phyloP scores from a whole-genome alignment of 2,797 vertebrate species.

The Tokudaia muenninki region DNA sequence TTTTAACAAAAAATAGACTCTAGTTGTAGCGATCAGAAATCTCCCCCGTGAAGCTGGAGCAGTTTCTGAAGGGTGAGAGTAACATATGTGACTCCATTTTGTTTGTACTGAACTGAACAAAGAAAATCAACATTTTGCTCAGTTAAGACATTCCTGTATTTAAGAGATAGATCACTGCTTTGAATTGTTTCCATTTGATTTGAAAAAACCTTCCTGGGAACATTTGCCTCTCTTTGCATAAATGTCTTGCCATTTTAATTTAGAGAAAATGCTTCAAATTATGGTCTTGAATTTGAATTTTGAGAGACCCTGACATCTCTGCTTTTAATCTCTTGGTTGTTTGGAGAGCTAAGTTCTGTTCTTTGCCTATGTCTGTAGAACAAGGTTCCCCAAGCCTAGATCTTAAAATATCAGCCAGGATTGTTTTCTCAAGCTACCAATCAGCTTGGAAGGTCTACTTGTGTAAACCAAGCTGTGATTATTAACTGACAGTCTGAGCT shows the following conservation, averaged over 20 bases:
- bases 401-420: constrained; percentile 2
- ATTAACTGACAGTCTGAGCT: not conserved
- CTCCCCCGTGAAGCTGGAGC: not conserved
- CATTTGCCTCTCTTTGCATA: not conserved
- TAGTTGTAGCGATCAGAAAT: constrained; percentile 8
- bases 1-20: constrained; percentile 65
- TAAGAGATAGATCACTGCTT: not conserved
- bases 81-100: constrained; percentile 27
- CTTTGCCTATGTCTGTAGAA: not conserved
- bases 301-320: not conserved
- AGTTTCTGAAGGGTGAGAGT: constrained; percentile 49
- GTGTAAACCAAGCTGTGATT: not conserved
- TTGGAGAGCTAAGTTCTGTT: constrained; percentile 8
- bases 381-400: not conserved
- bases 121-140: constrained; percentile 1
- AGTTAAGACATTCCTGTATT: not conserved
- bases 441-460: not conserved
- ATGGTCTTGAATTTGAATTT: constrained; percentile 65
- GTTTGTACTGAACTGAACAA: not conserved
- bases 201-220: constrained; percentile 6
- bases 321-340: constrained; percentile 8
- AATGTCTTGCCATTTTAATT: constrained; percentile 42
- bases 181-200: constrained; percentile 37
- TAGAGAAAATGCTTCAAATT: constrained; percentile 41
- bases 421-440: constrained; percentile 13